phyloP scores from a whole-genome alignment of 1,140 invertebrate genomes.

The Epicauta chinensis region DNA sequence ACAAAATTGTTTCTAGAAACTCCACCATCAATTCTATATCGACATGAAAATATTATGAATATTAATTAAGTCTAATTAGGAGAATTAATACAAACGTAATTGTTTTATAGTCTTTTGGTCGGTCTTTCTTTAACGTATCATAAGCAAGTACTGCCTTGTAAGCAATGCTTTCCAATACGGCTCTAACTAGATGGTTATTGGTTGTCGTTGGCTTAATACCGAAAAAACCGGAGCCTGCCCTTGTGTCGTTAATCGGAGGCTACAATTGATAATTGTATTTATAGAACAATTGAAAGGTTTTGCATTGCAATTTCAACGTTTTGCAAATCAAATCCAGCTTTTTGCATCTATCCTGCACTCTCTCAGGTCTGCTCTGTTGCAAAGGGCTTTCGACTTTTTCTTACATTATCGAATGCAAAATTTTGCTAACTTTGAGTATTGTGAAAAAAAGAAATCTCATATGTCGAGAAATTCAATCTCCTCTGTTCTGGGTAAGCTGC shows the following conservation, averaged over 20 bases:
- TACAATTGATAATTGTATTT: slow-evolving; percentile 39
- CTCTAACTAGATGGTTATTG: slow-evolving; percentile 71
- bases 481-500: too few species aligned
- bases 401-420: too few species aligned
- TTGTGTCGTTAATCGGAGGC: slow-evolving; percentile 83
- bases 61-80: slow-evolving; percentile 3
- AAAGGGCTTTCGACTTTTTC: too few species aligned
- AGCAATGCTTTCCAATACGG: slow-evolving; percentile 81
- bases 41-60: slow-evolving; percentile 6
- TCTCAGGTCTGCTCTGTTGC: too few species aligned
- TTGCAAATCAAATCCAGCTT: too few species aligned
- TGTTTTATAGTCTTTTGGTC: slow-evolving; percentile 43
- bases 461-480: too few species aligned
- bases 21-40: slow-evolving; percentile 82
- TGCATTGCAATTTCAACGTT: too few species aligned
- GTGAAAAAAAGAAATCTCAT: too few species aligned
- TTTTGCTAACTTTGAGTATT: too few species aligned
- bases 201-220: slow-evolving; percentile 75
- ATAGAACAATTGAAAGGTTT: slow-evolving; percentile 11
- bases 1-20: slow-evolving; percentile 89
- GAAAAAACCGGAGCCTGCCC: slow-evolving; percentile 75
- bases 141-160: slow-evolving; percentile 77
- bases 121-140: slow-evolving; percentile 61
- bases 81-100: neutral
- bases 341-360: too few species aligned